Conservation (phyloP, 2,797 vertebrate species). For the Sciaenops ocellatus region DNA sequence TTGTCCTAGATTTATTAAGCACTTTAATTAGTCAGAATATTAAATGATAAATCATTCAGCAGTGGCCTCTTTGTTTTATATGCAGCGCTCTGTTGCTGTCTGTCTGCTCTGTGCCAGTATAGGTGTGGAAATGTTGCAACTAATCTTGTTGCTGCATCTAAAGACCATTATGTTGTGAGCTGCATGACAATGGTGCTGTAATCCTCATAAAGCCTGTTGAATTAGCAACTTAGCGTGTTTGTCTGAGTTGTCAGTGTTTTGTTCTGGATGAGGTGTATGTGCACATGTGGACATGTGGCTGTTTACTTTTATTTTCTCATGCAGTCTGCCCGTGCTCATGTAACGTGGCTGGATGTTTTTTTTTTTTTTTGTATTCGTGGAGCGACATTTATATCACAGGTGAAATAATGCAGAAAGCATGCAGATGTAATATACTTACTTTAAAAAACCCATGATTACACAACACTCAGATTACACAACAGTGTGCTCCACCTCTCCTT, state of each 20-base stretch:
- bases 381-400: background rate
- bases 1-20: background rate
- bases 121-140: constrained; percentile 70
- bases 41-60: background rate
- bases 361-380: background rate
- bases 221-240: constrained; percentile 68
- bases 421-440: background rate
- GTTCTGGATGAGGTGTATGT: constrained; percentile 19
- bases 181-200: constrained; percentile 80
- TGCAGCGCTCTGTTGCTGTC: background rate
- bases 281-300: background rate
- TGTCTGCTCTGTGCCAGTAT: constrained; percentile 9
- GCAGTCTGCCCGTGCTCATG: background rate
- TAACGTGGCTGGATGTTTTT: background rate
- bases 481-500: background rate
- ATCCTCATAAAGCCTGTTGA: constrained; percentile 76
- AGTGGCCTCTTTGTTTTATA: constrained; percentile 7
- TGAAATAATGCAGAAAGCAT: background rate
- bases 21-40: background rate
- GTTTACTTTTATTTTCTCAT: background rate
- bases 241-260: constrained; percentile 32
- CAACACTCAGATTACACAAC: background rate
- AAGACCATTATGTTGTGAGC: constrained; percentile 79
- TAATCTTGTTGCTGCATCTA: constrained; percentile 78
- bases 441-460: background rate